A percentile compares a stretch with the other conserved stretches of the same genome.
Conservation (phyloP, 2,888 invertebrate genomes). For the Cabera pusaria region DNA sequence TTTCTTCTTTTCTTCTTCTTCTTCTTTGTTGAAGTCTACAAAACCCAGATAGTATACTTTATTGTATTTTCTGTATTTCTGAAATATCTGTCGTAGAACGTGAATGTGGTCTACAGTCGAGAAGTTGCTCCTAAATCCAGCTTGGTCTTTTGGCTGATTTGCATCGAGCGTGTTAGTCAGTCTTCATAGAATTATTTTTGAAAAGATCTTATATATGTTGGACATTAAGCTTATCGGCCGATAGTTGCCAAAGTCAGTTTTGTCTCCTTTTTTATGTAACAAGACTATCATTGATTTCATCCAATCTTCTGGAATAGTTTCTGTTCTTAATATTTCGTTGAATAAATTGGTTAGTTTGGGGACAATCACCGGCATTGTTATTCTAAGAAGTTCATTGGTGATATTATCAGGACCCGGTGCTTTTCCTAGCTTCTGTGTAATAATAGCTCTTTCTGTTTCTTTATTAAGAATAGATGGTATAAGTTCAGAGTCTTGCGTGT, state of each 20-base stretch:
- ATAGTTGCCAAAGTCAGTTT: slow-evolving; percentile 20
- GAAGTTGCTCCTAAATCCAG: slow-evolving; percentile 19
- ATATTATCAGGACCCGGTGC: slow-evolving; percentile 4
- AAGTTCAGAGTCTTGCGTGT: neutral
- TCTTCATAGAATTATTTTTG: slow-evolving; percentile 21
- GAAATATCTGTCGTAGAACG: slow-evolving; percentile 11
- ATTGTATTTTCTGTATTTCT: slow-evolving; percentile 27
- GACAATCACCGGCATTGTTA: neutral
- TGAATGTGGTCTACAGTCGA: slow-evolving; percentile 27
- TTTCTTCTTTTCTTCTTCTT: too few relatives aligned
- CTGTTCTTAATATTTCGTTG: neutral
- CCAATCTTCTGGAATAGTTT: neutral
- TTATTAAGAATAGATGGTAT: neutral
- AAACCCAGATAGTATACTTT: slow-evolving; percentile 25
- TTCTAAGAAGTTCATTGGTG: slow-evolving; percentile 2
- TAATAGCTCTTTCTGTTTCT: neutral
- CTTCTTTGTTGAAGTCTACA: slow-evolving; percentile 33
- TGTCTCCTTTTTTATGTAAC: too few relatives aligned
- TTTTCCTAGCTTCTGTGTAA: slow-evolving; percentile 1
- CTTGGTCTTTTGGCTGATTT: slow-evolving; percentile 24
- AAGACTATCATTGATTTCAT: slow-evolving; percentile 16
- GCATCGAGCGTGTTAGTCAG: slow-evolving; percentile 10
- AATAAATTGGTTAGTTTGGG: neutral
- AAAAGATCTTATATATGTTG: slow-evolving; percentile 21
- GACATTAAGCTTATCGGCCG: slow-evolving; percentile 16